Percentiles rank a stretch among this genome's conserved stretches.
These are phyloP conservation scores for Acanthaster planci DNA, from an alignment of 35 echinoderm and acorn worm species.

Conservation along the genomic window DNA sequence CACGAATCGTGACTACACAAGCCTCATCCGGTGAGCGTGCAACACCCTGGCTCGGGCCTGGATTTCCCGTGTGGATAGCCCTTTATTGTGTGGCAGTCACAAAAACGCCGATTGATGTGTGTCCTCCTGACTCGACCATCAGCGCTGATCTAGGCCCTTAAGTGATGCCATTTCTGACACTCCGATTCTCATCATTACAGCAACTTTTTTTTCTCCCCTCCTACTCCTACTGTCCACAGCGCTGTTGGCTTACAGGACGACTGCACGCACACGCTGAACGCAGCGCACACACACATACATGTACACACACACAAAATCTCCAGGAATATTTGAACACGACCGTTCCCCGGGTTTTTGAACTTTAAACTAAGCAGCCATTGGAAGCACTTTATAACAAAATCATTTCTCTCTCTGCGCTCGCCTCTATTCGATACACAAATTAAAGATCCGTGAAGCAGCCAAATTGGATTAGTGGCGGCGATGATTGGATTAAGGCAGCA, in stretches of 20 bases:
- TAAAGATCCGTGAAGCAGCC: constrained; percentile 13
- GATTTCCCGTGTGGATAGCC: background rate
- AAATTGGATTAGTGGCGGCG: background rate
- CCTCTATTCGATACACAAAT: constrained; percentile 15
- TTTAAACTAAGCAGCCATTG: background rate
- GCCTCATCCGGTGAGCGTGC: background rate
- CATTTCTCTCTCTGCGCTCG: background rate
- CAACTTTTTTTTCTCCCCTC: no score
- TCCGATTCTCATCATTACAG: background rate
- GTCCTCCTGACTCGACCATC: no score
- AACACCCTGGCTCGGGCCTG: no score
- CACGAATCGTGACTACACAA: constrained; percentile 6
- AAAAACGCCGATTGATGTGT: constrained; percentile 15
- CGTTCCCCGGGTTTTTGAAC: constrained; percentile 15
- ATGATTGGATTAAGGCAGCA: constrained; percentile 6
- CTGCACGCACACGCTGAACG: no score
- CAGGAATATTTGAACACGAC: background rate
- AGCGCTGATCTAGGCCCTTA: background rate
- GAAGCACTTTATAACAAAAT: constrained; percentile 22
- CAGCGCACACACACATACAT: no score
- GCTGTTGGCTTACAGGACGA: no score
- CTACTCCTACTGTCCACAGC: no score
- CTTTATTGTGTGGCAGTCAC: constrained; percentile 2
- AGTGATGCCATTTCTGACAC: background rate
- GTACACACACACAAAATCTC: background rate